Evolutionary conservation across 2,113 vertebrate species (phyloP), one percentile per base, ranked within the genome.

Genomic region (Oenanthe oenanthe): DNA sequence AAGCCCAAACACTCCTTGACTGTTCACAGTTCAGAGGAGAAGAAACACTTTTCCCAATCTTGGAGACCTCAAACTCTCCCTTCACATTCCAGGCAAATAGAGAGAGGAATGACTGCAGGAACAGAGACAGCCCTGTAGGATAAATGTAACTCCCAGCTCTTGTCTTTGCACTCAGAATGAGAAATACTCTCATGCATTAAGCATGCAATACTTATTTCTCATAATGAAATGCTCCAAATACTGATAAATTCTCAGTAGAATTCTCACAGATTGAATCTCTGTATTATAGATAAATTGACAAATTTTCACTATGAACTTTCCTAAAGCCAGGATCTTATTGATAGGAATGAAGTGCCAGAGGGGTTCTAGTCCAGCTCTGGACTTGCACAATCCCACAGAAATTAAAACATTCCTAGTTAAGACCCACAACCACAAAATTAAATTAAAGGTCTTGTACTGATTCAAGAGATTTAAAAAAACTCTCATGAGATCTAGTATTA

Each of bases 121-220:
- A 11, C 57, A 11, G 66, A 67, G 85, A 48, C 56, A 36, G 48
- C 47, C 40, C 32, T 34, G 15, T 4, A 29, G 34, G 32, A 92
- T 26, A 88, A 95, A 88, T 12, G 7, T 48, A 38, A 45, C 61
- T 88, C 48, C 48, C 42, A 72, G 12, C 36, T 40, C 57, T 45
- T 85, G 29, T 58, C 76, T 85, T 79, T 88, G 36, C 74, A 61
- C 89, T 85, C 78, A 15, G 24, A 82, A 88, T 72, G 70, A 93
- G 71, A 89, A 93, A 93, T 38, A 32, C 17, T 63, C 31, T 88
- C 81, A 79, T 56, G 40, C 70, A 85, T 94, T 85, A 91, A 87
- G 48, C 42, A 60, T 26, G 28, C 7, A 72, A 43, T 31, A 16
- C 48, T 72, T 72, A 36, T 63, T 88, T 89, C 87, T 85, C 66